Conservation (phyloP, 2,113 vertebrate genomes). For the Uria lomvia region DNA sequence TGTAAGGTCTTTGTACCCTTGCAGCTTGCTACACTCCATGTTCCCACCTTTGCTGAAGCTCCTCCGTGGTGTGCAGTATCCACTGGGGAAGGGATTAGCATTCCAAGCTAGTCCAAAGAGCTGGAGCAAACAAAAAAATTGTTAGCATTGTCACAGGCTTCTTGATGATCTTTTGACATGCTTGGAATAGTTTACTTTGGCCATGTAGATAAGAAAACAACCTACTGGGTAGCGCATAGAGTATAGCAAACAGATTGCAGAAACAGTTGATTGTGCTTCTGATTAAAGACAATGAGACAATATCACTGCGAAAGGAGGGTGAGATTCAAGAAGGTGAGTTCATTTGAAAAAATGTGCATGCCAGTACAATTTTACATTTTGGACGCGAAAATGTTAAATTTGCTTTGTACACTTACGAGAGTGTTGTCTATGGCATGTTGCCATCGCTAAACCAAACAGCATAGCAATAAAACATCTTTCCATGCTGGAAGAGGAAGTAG, state of each 20-base stretch:
- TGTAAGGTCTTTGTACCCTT: not conserved
- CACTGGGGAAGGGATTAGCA: not conserved
- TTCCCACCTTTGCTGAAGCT: not conserved
- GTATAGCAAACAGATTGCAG: not conserved
- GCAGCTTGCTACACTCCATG: fast-evolving
- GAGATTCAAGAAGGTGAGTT: not conserved
- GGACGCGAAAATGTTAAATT: not conserved
- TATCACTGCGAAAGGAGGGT: not conserved
- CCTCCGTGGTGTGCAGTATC: fast-evolving
- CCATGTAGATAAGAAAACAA: slow-evolving; percentile 10
- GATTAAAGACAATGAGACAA: not conserved
- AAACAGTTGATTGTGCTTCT: not conserved
- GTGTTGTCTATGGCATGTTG: not conserved
- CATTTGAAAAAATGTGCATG: not conserved
- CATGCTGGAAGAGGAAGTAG: slow-evolving; percentile 15
- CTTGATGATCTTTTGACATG: slow-evolving; percentile 11
- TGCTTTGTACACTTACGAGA: not conserved
- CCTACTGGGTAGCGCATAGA: not conserved
- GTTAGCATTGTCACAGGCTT: not conserved
- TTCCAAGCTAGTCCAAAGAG: not conserved
- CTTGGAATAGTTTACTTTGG: slow-evolving; percentile 26
- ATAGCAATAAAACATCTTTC: not conserved
- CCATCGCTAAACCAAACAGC: slow-evolving; percentile 11
- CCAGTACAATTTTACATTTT: not conserved
- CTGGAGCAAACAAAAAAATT: not conserved